Conservation (phyloP, 2,888 invertebrate genomes). For the Ligdia adustata region DNA sequence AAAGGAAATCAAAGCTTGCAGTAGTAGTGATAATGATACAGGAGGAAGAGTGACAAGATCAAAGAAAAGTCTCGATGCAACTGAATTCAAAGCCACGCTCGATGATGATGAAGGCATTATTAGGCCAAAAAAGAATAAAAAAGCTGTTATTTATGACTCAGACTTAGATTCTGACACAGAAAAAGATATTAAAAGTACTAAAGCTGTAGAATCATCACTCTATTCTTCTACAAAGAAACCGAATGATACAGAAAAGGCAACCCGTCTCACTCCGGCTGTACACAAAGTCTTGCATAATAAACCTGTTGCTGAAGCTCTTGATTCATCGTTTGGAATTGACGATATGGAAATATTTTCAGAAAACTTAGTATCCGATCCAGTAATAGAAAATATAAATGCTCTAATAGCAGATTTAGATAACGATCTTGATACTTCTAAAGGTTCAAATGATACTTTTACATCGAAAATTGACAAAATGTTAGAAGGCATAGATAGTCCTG, state of each 20-base stretch:
- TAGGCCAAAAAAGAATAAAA: constrained; percentile 47
- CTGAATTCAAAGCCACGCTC: neutral
- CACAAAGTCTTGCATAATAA: constrained; percentile 14
- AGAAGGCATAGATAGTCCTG: constrained; percentile 48
- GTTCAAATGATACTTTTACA: constrained; percentile 49
- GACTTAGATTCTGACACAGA: constrained; percentile 50
- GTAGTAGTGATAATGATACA: constrained; percentile 25
- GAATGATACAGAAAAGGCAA: constrained; percentile 4
- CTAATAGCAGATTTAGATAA: constrained; percentile 68
- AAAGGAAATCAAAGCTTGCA: too few species aligned
- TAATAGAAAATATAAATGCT: constrained; percentile 67
- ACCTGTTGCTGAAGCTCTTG: constrained; percentile 20
- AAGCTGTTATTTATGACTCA: constrained; percentile 50
- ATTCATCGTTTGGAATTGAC: constrained; percentile 56
- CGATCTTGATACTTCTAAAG: constrained; percentile 55
- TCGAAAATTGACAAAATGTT: constrained; percentile 62
- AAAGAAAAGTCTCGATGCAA: constrained; percentile 37
- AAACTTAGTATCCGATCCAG: constrained; percentile 58
- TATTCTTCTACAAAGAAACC: constrained; percentile 8
- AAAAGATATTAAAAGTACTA: constrained; percentile 1
- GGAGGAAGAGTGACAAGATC: constrained; percentile 55
- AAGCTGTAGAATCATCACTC: neutral
- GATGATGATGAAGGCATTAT: constrained; percentile 19
- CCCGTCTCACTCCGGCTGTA: too few species aligned
- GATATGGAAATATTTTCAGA: constrained; percentile 69